Percentiles rank a stretch among this genome's conserved stretches.
Evolutionary conservation across 2,888 invertebrate genomes (phyloP).

Genomic region (Gandaritis pyraliata): DNA sequence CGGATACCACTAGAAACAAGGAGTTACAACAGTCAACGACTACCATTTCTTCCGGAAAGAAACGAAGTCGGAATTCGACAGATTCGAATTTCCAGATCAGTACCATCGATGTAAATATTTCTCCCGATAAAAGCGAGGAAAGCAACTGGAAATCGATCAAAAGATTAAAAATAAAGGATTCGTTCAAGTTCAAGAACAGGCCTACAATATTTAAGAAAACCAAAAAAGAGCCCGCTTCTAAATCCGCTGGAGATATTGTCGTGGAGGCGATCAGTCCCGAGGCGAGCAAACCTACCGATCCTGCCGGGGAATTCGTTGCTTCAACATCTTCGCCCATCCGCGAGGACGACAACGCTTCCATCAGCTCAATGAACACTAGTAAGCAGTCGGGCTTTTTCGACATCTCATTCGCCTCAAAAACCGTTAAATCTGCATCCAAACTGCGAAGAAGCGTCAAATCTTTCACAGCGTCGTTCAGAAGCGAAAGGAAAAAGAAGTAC

Average conservation of each 20-base stretch:
- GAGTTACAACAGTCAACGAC: constrained; percentile 76
- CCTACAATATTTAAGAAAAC: constrained; percentile 78
- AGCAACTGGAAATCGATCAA: constrained; percentile 82
- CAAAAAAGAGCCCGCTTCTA: constrained; percentile 73
- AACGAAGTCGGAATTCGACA: constrained; percentile 78
- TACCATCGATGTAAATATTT: constrained; percentile 66
- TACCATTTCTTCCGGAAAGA: constrained; percentile 79
- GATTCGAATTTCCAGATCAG: constrained; percentile 78
- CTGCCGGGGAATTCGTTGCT: constrained; percentile 73
- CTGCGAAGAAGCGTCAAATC: constrained; percentile 79
- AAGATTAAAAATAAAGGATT: constrained; percentile 80
- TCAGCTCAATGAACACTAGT: constrained; percentile 78
- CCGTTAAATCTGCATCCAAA: constrained; percentile 78
- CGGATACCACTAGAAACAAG: constrained; percentile 64
- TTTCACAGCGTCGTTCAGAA: constrained; percentile 81
- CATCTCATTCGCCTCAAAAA: constrained; percentile 79
- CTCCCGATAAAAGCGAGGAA: constrained; percentile 77
- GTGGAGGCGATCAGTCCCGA: constrained; percentile 76
- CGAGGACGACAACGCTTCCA: constrained; percentile 77
- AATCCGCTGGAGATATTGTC: constrained; percentile 71
- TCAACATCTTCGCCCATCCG: constrained; percentile 78
- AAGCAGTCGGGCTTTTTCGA: constrained; percentile 81
- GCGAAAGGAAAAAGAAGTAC: constrained; percentile 80
- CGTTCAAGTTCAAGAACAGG: constrained; percentile 80
- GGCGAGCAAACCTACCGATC: constrained; percentile 73